phyloP scores from a whole-genome alignment of 2,888 invertebrate genomes.

The Netelia virgata region DNA sequence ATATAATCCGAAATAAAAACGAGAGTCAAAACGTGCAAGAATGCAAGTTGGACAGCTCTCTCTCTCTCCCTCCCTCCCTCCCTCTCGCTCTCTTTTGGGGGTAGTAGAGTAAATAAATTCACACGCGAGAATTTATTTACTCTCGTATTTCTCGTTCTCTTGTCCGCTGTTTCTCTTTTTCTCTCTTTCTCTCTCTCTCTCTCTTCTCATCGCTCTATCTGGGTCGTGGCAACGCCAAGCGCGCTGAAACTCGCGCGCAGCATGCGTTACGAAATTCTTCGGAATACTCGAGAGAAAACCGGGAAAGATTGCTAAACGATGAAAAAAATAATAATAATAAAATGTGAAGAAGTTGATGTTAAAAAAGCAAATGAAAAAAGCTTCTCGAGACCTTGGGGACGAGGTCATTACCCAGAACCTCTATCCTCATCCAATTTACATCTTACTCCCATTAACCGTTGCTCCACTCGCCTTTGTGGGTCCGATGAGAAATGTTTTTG shows the following conservation, averaged over 20 bases:
- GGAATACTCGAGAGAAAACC: constrained; percentile 32
- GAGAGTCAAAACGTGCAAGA: background rate
- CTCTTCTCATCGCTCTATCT: constrained; percentile 32
- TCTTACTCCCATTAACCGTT: background rate
- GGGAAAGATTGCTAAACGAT: constrained; percentile 27
- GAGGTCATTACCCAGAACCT: constrained; percentile 44
- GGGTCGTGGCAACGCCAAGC: constrained; percentile 46
- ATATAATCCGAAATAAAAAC: background rate
- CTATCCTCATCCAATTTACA: constrained; percentile 13
- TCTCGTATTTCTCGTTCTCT: constrained; percentile 42
- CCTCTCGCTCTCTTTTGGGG: background rate
- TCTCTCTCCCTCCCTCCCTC: no score
- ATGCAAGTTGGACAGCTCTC: background rate
- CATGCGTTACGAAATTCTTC: constrained; percentile 59
- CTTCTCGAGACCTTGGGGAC: constrained; percentile 36
- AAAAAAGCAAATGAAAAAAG: constrained; percentile 4
- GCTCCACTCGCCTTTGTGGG: background rate
- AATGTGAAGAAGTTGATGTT: background rate
- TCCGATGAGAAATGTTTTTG: background rate
- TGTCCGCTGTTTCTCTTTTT: background rate
- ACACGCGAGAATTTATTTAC: constrained; percentile 55
- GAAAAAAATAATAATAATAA: no score
- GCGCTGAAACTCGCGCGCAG: background rate
- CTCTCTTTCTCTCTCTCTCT: constrained; percentile 4
- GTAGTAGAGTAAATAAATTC: no score